Percentiles rank a stretch among this genome's conserved stretches.
Conservation (phyloP, 2,797 vertebrate species). For the Yasuhikotakia modesta region DNA sequence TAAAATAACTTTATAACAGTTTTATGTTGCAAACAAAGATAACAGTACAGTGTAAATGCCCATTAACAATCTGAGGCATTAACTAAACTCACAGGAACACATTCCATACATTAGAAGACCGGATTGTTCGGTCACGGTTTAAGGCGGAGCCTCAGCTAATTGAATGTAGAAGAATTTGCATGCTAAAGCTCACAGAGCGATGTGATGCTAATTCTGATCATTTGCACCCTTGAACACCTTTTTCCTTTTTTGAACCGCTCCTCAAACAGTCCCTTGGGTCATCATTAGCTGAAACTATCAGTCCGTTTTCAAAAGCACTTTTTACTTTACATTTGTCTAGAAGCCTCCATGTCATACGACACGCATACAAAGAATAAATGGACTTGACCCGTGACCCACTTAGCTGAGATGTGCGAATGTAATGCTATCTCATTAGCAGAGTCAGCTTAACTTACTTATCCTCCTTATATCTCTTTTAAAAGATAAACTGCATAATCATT, state of each 20-base stretch:
- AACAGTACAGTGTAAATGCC: not conserved
- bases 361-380: slow-evolving; percentile 14
- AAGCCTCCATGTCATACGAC: slow-evolving; percentile 18
- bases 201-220: not conserved
- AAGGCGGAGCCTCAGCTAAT: not conserved
- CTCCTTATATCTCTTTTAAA: slow-evolving; percentile 45
- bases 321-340: not conserved
- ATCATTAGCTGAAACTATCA: slow-evolving; percentile 34
- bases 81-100: not conserved
- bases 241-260: not conserved
- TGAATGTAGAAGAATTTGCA: not conserved
- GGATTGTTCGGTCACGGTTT: not conserved
- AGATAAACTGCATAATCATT: not conserved
- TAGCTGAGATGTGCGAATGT: slow-evolving; percentile 13
- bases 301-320: slow-evolving; percentile 2
- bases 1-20: no score
- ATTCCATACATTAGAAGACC: not conserved
- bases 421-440: slow-evolving; percentile 38
- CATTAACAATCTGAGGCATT: not conserved
- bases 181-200: not conserved
- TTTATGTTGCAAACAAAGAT: no score
- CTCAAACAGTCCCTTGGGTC: slow-evolving; percentile 8
- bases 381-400: slow-evolving; percentile 30
- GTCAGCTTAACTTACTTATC: slow-evolving; percentile 49
- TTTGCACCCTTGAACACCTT: slow-evolving; percentile 8